These are phyloP conservation scores for Turdus rufiventris DNA, from an alignment of 2,113 vertebrate species.

Conservation along the genomic window DNA sequence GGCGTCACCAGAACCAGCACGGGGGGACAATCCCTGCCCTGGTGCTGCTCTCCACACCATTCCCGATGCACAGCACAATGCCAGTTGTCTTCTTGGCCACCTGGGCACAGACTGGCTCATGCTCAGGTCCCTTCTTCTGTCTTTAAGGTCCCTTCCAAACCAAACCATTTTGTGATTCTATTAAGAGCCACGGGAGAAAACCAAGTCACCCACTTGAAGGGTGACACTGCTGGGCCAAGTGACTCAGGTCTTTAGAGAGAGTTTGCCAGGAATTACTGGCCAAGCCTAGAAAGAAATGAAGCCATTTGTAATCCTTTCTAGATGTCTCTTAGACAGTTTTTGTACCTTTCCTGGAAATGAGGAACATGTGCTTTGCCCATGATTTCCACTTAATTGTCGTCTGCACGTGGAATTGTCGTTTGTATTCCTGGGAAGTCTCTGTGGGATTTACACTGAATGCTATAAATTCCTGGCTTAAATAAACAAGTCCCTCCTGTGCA, in stretches of 20 bases:
- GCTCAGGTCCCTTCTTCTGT: not conserved
- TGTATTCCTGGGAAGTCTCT: not conserved
- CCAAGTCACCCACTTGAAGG: not conserved
- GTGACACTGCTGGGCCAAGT: not conserved
- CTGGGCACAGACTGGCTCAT: not conserved
- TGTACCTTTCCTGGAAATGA: not conserved
- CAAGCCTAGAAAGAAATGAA: not conserved
- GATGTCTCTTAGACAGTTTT: not conserved
- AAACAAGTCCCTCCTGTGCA: not conserved
- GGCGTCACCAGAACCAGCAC: not conserved
- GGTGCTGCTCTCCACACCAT: not conserved
- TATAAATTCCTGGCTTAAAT: not conserved
- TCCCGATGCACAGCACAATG: not conserved
- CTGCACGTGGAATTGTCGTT: fast-evolving
- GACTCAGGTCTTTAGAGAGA: not conserved
- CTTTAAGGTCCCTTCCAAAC: not conserved
- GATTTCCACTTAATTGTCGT: not conserved
- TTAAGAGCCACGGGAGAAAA: not conserved
- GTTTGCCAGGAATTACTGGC: not conserved
- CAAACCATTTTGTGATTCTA: not conserved
- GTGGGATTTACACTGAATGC: not conserved
- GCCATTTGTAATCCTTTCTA: not conserved
- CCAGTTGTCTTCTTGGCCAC: not conserved
- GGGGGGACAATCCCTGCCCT: not conserved
- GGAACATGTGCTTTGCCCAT: fast-evolving